These are phyloP conservation scores for Falco rusticolus DNA, from an alignment of 2,797 vertebrate genomes.

Conservation along the genomic window DNA sequence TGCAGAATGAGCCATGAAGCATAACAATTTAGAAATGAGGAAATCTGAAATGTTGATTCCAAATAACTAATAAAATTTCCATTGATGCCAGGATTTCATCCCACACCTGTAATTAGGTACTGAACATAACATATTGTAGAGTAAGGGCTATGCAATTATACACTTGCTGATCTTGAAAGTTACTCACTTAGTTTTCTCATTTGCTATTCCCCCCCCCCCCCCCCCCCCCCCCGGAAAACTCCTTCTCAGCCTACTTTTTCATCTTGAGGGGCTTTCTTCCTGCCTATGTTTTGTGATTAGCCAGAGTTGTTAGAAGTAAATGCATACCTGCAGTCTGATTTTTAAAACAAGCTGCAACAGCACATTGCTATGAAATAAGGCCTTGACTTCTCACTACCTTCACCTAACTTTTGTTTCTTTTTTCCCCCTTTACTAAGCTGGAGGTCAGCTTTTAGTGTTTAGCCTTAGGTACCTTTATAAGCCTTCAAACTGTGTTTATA, in stretches of 20 bases:
- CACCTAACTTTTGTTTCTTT: neutral
- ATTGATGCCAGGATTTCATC: slow-evolving; percentile 1
- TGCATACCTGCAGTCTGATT: neutral
- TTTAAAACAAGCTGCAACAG: neutral
- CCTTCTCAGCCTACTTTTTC: neutral
- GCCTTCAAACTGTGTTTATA: neutral
- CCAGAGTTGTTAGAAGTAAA: neutral
- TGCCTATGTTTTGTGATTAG: neutral
- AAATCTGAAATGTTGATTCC: slow-evolving; percentile 43
- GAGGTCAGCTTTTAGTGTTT: slow-evolving; percentile 22
- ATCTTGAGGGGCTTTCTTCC: neutral
- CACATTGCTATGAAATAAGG: neutral
- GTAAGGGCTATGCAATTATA: neutral
- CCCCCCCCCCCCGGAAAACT: neutral
- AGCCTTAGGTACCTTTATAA: neutral
- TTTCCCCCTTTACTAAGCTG: neutral
- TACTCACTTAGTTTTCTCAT: neutral
- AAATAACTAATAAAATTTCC: slow-evolving; percentile 20
- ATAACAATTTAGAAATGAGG: slow-evolving; percentile 2
- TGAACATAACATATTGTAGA: neutral
- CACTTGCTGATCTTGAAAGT: neutral
- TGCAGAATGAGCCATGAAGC: slow-evolving; percentile 19
- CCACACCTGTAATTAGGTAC: neutral
- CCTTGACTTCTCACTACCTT: neutral
- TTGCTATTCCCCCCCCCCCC: too few species aligned